Conservation (phyloP, 2,113 vertebrate genomes). For the Nannospalax galili region DNA sequence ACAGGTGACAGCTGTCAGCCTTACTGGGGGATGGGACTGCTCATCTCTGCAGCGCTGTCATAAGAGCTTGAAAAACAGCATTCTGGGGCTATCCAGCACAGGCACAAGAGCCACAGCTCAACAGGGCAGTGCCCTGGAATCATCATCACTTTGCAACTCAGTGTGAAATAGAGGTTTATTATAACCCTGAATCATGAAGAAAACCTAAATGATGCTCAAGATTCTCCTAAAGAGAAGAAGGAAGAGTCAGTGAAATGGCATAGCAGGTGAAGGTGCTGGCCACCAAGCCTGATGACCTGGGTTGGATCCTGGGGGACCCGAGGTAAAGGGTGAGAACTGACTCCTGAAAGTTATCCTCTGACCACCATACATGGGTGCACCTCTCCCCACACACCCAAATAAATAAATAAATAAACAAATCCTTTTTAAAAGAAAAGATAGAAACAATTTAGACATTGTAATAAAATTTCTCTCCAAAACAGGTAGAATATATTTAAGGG, state of each 20-base stretch:
- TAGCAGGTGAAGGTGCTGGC: not conserved
- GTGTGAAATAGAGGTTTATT: not conserved
- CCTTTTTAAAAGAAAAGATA: not conserved
- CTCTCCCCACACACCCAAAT: not conserved
- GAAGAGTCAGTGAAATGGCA: no score
- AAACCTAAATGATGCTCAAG: not conserved
- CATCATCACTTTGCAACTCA: no score
- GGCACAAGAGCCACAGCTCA: not conserved
- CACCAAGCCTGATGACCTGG: not conserved
- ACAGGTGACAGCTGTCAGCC: not conserved
- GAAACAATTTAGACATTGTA: not conserved
- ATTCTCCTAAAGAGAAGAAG: not conserved
- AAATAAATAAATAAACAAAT: not conserved
- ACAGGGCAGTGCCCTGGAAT: not conserved
- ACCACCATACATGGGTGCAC: not conserved
- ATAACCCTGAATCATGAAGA: not conserved
- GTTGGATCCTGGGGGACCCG: not conserved
- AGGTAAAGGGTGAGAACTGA: not conserved
- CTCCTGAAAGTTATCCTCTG: not conserved
- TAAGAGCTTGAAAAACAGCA: not conserved
- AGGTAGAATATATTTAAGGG: not conserved
- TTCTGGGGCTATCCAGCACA: not conserved
- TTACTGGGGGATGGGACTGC: fast-evolving
- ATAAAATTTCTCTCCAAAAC: not conserved
- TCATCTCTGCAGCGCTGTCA: fast-evolving